These are phyloP conservation scores for Caenorhabditis remanei DNA, from an alignment of 1,140 invertebrate species.

Conservation along the genomic window DNA sequence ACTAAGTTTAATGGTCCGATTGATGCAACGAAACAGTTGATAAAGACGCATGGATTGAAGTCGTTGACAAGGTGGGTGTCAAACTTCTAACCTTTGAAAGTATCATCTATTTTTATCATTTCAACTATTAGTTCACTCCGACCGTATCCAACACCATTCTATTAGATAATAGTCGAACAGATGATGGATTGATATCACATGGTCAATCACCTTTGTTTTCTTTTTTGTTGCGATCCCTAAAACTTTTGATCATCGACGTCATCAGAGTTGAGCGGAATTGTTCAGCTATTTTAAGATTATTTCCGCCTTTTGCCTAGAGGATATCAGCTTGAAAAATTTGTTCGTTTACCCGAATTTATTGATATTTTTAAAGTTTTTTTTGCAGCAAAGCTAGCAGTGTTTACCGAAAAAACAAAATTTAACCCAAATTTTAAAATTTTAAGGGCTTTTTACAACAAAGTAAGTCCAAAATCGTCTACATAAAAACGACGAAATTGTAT, in stretches of 20 bases:
- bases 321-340: no score
- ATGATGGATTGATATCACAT: constrained; percentile 30
- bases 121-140: neutral
- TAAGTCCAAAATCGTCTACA: no score
- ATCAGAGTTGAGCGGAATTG: no score
- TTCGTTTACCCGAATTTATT: no score
- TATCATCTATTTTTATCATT: neutral
- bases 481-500: no score
- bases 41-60: constrained; percentile 81
- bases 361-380: no score
- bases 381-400: no score
- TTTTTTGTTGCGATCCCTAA: constrained; percentile 4
- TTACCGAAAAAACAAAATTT: no score
- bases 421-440: no score
- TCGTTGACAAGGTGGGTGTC: constrained; percentile 59
- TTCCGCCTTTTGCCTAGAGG: no score
- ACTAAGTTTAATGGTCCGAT: constrained; percentile 80
- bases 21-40: constrained; percentile 83
- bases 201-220: neutral
- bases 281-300: no score
- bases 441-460: no score
- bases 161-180: neutral
- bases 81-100: neutral
- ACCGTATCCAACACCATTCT: neutral
- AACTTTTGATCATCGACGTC: neutral